Evolutionary conservation across 2,888 invertebrate genomes (phyloP).

Genomic region (Abrostola tripartita): DNA sequence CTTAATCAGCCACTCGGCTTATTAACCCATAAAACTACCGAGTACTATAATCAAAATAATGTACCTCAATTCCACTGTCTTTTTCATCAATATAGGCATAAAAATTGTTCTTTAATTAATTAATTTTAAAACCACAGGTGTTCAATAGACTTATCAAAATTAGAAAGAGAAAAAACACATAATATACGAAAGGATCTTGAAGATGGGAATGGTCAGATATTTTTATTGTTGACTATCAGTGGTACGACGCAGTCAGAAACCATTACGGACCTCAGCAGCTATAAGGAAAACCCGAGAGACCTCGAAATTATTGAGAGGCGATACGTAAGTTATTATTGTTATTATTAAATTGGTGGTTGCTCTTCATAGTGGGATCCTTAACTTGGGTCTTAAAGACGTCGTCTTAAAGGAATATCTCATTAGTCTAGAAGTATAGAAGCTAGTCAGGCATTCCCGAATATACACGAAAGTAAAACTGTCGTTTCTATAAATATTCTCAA

Average conservation of each 20-base stretch:
- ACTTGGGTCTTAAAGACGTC: too few species aligned
- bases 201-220: constrained; percentile 96
- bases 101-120: not conserved
- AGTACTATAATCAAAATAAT: too few species aligned
- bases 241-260: constrained; percentile 98
- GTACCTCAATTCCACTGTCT: too few species aligned
- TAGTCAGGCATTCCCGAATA: too few species aligned
- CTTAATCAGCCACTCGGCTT: too few species aligned
- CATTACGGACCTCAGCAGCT: constrained; percentile 95
- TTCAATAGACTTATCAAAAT: constrained; percentile 93
- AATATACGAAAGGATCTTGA: constrained; percentile 96
- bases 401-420: too few species aligned
- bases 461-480: too few species aligned
- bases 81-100: too few species aligned
- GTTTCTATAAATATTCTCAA: too few species aligned
- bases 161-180: constrained; percentile 97
- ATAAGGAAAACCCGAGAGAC: constrained; percentile 94
- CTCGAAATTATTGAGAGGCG: constrained; percentile 88
- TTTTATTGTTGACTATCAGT: constrained; percentile 97
- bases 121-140: constrained; percentile 88
- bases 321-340: constrained; percentile 89
- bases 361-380: not conserved
- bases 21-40: too few species aligned
- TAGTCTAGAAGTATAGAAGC: too few species aligned
- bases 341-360: not conserved